These are phyloP conservation scores for Morone chrysops DNA, from an alignment of 2,113 vertebrate genomes.

Conservation along the genomic window DNA sequence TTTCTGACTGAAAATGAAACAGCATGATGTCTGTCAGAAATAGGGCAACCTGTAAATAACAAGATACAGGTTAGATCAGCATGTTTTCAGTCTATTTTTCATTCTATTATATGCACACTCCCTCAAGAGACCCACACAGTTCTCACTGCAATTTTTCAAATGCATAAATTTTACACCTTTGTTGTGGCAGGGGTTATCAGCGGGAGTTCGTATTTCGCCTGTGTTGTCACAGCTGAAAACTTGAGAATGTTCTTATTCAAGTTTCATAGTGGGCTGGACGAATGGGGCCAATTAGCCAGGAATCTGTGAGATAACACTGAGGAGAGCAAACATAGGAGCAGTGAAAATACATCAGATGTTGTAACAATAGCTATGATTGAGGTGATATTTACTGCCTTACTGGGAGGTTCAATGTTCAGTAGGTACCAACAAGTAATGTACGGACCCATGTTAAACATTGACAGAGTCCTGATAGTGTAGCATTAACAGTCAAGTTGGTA, in stretches of 20 bases:
- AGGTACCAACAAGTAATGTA: slow-evolving; percentile 11
- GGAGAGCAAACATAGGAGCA: slow-evolving; percentile 7
- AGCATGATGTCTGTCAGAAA: slow-evolving; percentile 29
- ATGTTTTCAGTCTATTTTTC: slow-evolving; percentile 11
- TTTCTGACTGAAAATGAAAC: slow-evolving; percentile 14
- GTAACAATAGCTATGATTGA: neutral
- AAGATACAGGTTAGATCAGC: slow-evolving; percentile 18
- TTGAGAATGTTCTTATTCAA: neutral
- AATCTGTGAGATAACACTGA: neutral
- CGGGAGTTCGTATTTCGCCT: neutral
- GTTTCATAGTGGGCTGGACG: neutral
- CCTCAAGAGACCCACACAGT: neutral
- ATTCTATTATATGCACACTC: neutral
- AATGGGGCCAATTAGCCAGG: neutral
- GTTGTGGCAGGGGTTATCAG: slow-evolving; percentile 35
- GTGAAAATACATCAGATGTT: neutral
- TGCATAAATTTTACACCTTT: slow-evolving; percentile 14
- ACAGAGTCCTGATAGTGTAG: slow-evolving; percentile 24
- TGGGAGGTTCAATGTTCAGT: slow-evolving; percentile 21
- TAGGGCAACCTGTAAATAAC: slow-evolving; percentile 18
- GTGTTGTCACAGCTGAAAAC: slow-evolving; percentile 32
- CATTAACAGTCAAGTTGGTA: slow-evolving; percentile 5
- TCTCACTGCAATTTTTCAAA: neutral
- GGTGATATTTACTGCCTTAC: slow-evolving; percentile 6
- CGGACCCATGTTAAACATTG: slow-evolving; percentile 63